phyloP scores from a whole-genome alignment of 1,140 invertebrate species.

The Monomorium pharaonis region DNA sequence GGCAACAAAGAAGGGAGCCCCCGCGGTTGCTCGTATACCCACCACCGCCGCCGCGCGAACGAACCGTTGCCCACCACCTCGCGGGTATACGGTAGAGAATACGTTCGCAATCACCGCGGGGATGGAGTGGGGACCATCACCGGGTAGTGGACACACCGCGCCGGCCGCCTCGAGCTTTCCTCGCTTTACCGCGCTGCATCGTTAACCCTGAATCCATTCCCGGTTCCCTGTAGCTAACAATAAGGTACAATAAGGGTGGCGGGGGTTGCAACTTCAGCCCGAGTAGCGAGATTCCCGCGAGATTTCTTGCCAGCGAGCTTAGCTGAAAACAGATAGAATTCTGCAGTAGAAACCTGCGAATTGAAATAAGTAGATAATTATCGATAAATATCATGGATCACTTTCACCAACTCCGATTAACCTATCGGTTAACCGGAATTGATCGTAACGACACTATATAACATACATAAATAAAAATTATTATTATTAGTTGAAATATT shows the following conservation, averaged over 20 bases:
- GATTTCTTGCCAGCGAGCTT: neutral
- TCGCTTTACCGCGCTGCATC: constrained; percentile 15
- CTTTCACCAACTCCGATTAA: no score
- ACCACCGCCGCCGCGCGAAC: constrained; percentile 31
- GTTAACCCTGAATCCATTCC: constrained; percentile 65
- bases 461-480: neutral
- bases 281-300: neutral
- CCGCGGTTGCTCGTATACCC: constrained; percentile 51
- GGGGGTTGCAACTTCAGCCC: neutral
- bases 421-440: no score
- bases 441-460: no score
- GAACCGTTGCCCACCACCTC: constrained; percentile 66
- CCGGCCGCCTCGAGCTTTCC: constrained; percentile 47
- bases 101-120: constrained; percentile 30
- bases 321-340: neutral
- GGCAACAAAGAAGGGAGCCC: constrained; percentile 80
- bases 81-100: neutral
- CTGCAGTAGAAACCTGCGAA: neutral
- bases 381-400: no score
- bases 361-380: neutral
- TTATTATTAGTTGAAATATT: neutral
- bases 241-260: no score
- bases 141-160: constrained; percentile 7
- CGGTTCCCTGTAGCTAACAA: constrained; percentile 16
- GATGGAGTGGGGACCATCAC: constrained; percentile 29